Evolutionary conservation across 2,888 invertebrate species (phyloP).

Genomic region (Podotricha telesiphe): DNA sequence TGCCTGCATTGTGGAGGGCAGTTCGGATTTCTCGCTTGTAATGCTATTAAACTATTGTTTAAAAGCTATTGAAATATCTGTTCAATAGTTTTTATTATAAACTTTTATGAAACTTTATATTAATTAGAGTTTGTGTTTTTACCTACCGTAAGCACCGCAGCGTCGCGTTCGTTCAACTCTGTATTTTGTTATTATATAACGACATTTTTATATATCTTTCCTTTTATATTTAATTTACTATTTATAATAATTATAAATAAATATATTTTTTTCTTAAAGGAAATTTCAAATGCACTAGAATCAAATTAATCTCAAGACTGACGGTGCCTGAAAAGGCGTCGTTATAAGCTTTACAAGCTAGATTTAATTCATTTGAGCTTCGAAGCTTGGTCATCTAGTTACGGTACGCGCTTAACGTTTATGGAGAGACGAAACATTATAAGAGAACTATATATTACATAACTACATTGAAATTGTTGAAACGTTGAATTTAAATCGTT

Average conservation of each 20-base stretch:
- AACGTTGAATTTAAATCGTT: too few relatives aligned
- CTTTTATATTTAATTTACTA: background rate
- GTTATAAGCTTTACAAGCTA: conserved; percentile 39
- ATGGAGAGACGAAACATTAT: conserved; percentile 2
- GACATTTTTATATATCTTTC: background rate
- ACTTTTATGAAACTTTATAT: conserved; percentile 24
- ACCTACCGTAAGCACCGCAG: background rate
- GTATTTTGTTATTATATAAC: background rate
- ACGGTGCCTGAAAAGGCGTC: conserved; percentile 35
- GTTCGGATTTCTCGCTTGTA: conserved; percentile 23
- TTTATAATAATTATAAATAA: conserved; percentile 12
- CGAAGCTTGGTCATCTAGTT: conserved; percentile 36
- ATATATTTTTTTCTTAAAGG: conserved; percentile 21
- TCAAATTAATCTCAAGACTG: conserved; percentile 41
- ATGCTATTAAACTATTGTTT: conserved; percentile 32
- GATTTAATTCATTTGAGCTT: conserved; percentile 40
- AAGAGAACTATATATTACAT: background rate
- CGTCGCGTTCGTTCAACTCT: conserved; percentile 24
- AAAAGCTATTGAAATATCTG: conserved; percentile 31
- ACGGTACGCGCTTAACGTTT: conserved; percentile 7
- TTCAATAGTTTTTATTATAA: conserved; percentile 27
- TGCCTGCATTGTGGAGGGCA: conserved; percentile 24
- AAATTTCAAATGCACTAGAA: conserved; percentile 31
- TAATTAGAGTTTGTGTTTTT: conserved; percentile 21
- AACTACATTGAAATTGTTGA: background rate